Evolutionary conservation across 53 echinoderm and acorn worm genomes (phyloP), one percentile per base, ranked within the genome.

Genomic region (Hippasteria phrygiana): DNA sequence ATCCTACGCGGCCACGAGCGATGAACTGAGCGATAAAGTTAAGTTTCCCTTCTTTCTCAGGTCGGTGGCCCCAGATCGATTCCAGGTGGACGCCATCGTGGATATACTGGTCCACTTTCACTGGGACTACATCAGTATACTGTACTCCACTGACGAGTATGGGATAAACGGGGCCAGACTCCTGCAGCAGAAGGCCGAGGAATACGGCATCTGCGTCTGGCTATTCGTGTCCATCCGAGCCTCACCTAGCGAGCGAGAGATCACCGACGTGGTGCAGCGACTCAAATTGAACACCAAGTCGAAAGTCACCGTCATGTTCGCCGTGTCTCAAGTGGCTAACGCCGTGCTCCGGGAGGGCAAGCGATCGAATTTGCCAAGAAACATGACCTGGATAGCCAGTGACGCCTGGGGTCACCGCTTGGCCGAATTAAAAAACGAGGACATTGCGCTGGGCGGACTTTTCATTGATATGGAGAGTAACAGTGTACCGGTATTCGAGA

Each of bases 71-170:
- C 97, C 97, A 5, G 97, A 97, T 67, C 89, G 90, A 0, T 92
- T 93, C 43, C 97, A 97, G 63, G 91, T 96, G 39, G 91, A 89
- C 37, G 97, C 93, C 62, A 95, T 97, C 43, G 80, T 91, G 24
- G 95, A 95, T 63, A 63, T 97, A 24, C 37, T 97, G 70, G 74
- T 90, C 18, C 80, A 93, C 64, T 97, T 93, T 67, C 50, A 73
- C 16, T 97, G 97, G 97, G 78, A 48, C 3, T 97, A 93, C 70
- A 93, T 95, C 14, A 92, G 91, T 48, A 90, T 95, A 36, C 79
- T 97, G 11, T 97, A 97, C 73, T 95, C 97, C 43, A 92, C 79
- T n/a, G 97, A 97, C 69, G 88, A 90, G 69, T 97, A 97, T 73
- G 97, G 97, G 28, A 93, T 91, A 11, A 88, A 89, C 45, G 97